These are phyloP conservation scores for Catonia carolina DNA, from an alignment of 2,888 invertebrate genomes.

Conservation along the genomic window DNA sequence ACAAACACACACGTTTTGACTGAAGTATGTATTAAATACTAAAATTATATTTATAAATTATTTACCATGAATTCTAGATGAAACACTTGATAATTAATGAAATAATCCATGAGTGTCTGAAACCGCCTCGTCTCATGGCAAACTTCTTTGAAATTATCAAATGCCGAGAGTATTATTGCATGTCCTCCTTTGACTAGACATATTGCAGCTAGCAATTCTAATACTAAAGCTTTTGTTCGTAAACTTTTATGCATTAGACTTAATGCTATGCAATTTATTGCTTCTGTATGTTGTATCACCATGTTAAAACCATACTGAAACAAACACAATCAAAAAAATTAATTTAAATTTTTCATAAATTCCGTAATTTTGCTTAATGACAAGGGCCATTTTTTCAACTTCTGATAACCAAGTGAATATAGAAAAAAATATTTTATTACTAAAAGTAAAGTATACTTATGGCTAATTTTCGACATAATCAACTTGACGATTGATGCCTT, in stretches of 20 bases:
- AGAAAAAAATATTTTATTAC: too few relatives aligned
- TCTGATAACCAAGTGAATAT: not conserved
- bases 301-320: slow-evolving; percentile 95
- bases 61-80: slow-evolving; percentile 97
- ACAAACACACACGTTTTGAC: too few relatives aligned
- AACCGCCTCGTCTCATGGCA: slow-evolving; percentile 82
- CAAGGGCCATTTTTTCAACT: too few relatives aligned
- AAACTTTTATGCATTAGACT: slow-evolving; percentile 95
- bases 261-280: slow-evolving; percentile 96
- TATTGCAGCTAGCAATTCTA: slow-evolving; percentile 95
- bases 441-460: too few relatives aligned
- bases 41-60: too few relatives aligned
- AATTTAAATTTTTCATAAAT: not conserved
- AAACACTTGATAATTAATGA: slow-evolving; percentile 91
- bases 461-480: too few relatives aligned
- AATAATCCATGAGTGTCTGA: slow-evolving; percentile 96
- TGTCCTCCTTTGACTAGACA: slow-evolving; percentile 99
- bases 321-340: slow-evolving; percentile 32
- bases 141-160: slow-evolving; percentile 95
- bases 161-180: slow-evolving; percentile 92
- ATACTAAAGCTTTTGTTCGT: slow-evolving; percentile 92
- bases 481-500: too few relatives aligned
- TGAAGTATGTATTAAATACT: too few relatives aligned
- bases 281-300: slow-evolving; percentile 96
- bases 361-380: too few relatives aligned